Conservation (phyloP, 1,140 invertebrate genomes). For the Drosophila dunni region DNA sequence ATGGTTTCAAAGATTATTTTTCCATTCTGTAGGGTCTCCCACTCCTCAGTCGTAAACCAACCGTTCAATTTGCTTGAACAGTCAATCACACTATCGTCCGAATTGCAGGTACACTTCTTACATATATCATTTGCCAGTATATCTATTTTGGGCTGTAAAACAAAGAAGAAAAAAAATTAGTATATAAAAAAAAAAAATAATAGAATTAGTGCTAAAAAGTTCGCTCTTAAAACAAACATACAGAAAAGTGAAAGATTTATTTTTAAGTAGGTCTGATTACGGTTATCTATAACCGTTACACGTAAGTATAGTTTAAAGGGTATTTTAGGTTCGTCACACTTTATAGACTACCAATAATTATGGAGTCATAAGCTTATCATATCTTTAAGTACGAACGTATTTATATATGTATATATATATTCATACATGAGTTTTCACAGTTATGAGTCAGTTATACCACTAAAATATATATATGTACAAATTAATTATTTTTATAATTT, state of each 20-base stretch:
- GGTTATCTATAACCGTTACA: no score
- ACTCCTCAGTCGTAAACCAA: slow-evolving; percentile 77
- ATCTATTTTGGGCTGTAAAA: slow-evolving; percentile 38
- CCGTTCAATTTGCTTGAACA: slow-evolving; percentile 68
- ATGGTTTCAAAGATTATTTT: slow-evolving; percentile 80
- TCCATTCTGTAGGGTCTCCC: slow-evolving; percentile 81
- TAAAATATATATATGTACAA: not conserved
- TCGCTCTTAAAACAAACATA: not conserved
- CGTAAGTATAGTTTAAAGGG: not conserved
- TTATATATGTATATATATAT: slow-evolving; percentile 3
- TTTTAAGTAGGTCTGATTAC: no score
- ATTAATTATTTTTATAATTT: not conserved
- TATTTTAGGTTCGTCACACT: not conserved
- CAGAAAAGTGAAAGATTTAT: not conserved
- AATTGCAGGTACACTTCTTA: slow-evolving; percentile 69
- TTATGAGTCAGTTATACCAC: slow-evolving; percentile 9
- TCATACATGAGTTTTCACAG: not conserved
- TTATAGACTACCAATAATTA: not conserved
- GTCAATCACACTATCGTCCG: slow-evolving; percentile 61
- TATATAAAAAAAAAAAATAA: not conserved
- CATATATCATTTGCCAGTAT: slow-evolving; percentile 69
- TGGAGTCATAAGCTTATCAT: slow-evolving; percentile 8
- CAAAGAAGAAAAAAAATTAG: not conserved
- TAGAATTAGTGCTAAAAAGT: not conserved
- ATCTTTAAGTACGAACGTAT: slow-evolving; percentile 7